phyloP scores from a whole-genome alignment of 2,888 invertebrate genomes.

The Alcis repandata region DNA sequence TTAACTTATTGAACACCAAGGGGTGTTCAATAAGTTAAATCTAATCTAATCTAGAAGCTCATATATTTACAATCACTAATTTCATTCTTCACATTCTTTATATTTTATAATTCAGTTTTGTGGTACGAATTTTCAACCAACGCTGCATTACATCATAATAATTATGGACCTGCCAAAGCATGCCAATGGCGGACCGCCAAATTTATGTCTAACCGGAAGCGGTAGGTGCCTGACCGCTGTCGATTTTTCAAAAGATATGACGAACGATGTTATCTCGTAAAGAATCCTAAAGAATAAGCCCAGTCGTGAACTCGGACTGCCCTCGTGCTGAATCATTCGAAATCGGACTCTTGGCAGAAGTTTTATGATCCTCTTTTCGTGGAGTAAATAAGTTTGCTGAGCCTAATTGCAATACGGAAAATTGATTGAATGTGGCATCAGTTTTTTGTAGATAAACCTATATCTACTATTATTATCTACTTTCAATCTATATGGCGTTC shows the following conservation, averaged over 20 bases:
- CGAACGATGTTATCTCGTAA: slow-evolving; percentile 57
- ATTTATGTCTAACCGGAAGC: slow-evolving; percentile 33
- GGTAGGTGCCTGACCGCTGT: slow-evolving; percentile 41
- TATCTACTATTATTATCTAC: too few relatives aligned
- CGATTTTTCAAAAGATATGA: slow-evolving; percentile 58
- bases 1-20: too few relatives aligned
- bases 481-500: too few relatives aligned
- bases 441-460: too few relatives aligned
- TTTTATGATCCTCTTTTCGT: slow-evolving; percentile 43
- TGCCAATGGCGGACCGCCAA: slow-evolving; percentile 40
- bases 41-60: too few relatives aligned
- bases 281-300: slow-evolving; percentile 51
- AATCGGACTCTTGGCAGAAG: slow-evolving; percentile 42
- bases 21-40: too few relatives aligned
- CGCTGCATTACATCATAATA: not conserved
- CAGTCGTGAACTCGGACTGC: slow-evolving; percentile 51
- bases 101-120: not conserved
- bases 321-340: slow-evolving; percentile 48
- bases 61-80: too few relatives aligned
- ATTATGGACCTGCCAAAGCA: slow-evolving; percentile 25
- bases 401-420: too few relatives aligned
- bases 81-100: too few relatives aligned
- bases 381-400: slow-evolving; percentile 22
- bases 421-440: too few relatives aligned
- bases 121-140: not conserved